Base-by-base conservation (phyloP, 2,888 invertebrate genomes). In the Lampropteryx suffumata region DNA sequence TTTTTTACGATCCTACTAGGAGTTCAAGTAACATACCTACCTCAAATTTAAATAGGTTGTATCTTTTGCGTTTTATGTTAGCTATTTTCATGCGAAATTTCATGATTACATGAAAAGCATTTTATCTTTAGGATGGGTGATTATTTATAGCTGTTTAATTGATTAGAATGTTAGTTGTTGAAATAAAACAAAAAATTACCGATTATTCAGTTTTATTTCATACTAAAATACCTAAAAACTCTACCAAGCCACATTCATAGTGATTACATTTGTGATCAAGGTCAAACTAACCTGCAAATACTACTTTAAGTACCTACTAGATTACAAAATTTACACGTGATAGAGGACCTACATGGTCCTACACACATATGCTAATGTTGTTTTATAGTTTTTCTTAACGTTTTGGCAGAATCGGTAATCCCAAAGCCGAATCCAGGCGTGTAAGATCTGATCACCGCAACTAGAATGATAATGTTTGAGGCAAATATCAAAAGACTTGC, bases 401-500 rank as follows among this genome's bases (percentile, higher is more conserved):
- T 17, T 43, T 44, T 42, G 2, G 40, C 28, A 35, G 55, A 33
- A 26, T 56, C 50, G 3, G 58, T 47, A 49, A 65, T 53, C 0
- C 86, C 86, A 50, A 88, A 88, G 6, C 76, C 79, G 47, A 79
- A 74, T 8, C 71, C 76, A 4, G 83, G 80, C 0, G 61, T 65
- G 44, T 90, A 92, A 59, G 73, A 68, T 50, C 78, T 80, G 11
- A 94, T 89, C 29, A 93, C 71, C 61, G 93, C 90, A 11, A 86
- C 87, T 57, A 96, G 79, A 46, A 95, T 84, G 59, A 92, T 94
- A 48, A 96, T 92, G 80, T 99, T 98, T 7, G 94, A 93, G 62
- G 93, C 83, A 76, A 98, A 97, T 76, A 99, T 98, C 1, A 95
- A 79, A 3, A 97, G 85, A 30, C 98, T 92, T 61, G 96, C 95